phyloP scores from a whole-genome alignment of 2,797 vertebrate genomes.

The Cercopithecus hamlyni region DNA sequence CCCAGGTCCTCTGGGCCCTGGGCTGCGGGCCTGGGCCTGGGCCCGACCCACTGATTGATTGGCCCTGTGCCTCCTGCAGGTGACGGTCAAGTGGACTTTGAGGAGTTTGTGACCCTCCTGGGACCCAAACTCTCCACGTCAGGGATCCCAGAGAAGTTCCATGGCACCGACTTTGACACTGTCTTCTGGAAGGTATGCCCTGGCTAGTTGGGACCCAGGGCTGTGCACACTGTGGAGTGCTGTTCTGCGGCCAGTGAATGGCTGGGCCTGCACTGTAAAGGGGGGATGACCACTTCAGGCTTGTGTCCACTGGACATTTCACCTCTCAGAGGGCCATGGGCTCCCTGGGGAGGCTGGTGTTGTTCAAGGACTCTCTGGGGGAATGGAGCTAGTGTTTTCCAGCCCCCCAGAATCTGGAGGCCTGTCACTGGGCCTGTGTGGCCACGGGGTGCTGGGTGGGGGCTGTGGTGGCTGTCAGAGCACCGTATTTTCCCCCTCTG shows the following conservation, averaged over 20 bases:
- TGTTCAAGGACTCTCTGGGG: not conserved
- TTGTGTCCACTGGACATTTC: not conserved
- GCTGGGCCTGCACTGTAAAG: not conserved
- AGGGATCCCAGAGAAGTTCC: conserved; percentile 96
- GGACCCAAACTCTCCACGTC: conserved; percentile 97
- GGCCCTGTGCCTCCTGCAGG: conserved; percentile 82
- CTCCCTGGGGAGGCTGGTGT: not conserved
- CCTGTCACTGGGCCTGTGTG: not conserved
- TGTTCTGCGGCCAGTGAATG: not conserved
- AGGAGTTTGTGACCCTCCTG: conserved; percentile 97
- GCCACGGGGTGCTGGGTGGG: not conserved
- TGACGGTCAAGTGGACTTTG: conserved; percentile 98
- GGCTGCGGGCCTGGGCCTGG: too few species aligned
- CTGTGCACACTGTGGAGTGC: not conserved
- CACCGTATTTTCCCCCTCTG: not conserved
- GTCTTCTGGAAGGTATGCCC: conserved; percentile 97
- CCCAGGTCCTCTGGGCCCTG: not conserved
- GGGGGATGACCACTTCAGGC: not conserved
- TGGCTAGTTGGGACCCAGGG: not conserved
- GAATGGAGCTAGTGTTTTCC: not conserved
- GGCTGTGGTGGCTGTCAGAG: not conserved
- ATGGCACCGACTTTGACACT: conserved; percentile 96
- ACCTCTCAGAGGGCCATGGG: not conserved
- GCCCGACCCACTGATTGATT: not conserved
- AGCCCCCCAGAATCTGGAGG: not conserved